Evolutionary conservation across 2,113 vertebrate species (phyloP).

Genomic region (Hippocampus comes): DNA sequence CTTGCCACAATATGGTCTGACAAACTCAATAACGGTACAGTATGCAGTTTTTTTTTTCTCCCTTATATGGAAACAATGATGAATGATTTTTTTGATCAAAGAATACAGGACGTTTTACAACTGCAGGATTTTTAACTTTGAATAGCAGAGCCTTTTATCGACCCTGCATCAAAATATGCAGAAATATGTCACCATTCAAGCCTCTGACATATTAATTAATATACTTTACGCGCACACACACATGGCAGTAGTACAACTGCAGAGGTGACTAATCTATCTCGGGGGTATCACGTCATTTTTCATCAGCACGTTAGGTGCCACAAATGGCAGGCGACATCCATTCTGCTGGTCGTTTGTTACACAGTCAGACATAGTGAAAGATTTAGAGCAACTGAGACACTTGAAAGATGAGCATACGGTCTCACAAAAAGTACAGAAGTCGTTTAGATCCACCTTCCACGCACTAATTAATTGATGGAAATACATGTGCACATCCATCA

Average conservation of each 20-base stretch:
- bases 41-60: no score
- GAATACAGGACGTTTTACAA: no score
- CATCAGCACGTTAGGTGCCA: slow-evolving; percentile 59
- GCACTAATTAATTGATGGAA: neutral
- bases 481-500: neutral
- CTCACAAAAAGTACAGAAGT: neutral
- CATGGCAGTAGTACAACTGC: slow-evolving; percentile 29
- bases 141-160: no score
- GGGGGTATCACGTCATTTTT: slow-evolving; percentile 68
- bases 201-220: slow-evolving; percentile 41
- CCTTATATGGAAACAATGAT: no score
- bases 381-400: neutral
- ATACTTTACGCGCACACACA: slow-evolving; percentile 19
- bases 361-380: slow-evolving; percentile 14
- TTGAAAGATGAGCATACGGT: neutral
- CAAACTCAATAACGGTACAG: no score
- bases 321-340: slow-evolving; percentile 66
- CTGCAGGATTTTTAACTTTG: no score
- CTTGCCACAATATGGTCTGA: no score
- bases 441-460: neutral
- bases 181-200: neutral
- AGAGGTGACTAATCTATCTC: slow-evolving; percentile 62
- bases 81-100: no score
- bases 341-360: slow-evolving; percentile 54
- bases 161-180: neutral